phyloP scores from a whole-genome alignment of 2,797 vertebrate species.

The Onychomys leucogaster region DNA sequence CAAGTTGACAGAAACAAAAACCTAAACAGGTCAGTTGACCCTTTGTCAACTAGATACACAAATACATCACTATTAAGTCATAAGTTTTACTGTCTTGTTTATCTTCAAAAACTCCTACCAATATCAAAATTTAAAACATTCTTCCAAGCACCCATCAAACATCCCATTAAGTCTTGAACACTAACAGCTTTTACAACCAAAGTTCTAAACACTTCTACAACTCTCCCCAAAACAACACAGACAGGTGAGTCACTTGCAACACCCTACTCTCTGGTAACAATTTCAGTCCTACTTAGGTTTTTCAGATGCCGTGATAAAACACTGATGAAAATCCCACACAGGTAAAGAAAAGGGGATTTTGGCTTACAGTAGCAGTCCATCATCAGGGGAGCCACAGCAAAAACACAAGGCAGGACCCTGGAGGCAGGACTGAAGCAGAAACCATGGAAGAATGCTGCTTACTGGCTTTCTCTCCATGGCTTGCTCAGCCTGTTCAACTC shows the following conservation, averaged over 20 bases:
- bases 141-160: neutral
- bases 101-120: neutral
- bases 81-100: neutral
- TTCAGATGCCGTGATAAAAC: neutral
- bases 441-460: neutral
- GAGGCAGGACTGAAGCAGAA: neutral
- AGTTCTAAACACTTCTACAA: neutral
- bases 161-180: neutral
- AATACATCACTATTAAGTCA: neutral
- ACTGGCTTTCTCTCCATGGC: neutral
- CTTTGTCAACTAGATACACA: neutral
- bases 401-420: neutral
- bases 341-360: neutral
- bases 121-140: neutral
- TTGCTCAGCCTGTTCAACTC: neutral
- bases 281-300: neutral
- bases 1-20: neutral
- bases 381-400: neutral
- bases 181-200: neutral
- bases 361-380: neutral
- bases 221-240: neutral
- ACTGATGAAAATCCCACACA: neutral
- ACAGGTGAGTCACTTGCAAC: neutral
- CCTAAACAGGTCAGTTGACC: neutral
- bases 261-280: neutral